Base-by-base conservation (phyloP, 2,888 invertebrate species). In the Carabus problematicus region DNA sequence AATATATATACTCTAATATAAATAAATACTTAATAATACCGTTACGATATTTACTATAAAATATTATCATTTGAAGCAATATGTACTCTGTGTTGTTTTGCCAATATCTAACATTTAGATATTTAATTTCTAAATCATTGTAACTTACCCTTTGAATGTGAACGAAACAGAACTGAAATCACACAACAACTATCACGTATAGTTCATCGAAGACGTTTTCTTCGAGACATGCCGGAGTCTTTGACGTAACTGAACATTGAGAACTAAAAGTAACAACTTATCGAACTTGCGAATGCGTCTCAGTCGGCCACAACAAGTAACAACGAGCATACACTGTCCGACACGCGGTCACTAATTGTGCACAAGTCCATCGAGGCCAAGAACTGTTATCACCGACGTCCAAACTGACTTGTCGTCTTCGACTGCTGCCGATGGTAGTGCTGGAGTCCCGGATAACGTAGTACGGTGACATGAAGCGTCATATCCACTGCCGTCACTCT, bases 201-300 rank as follows among this genome's bases (percentile, higher is more conserved):
- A 42, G 59, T 55, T 64, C 67, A 67, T 60, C 67, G 60, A 42
- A 60, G 52, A 29, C 60, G 49, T 43, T 54, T 67, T 43, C 39
- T 49, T 14, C 67, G 49, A 40, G 60, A 41, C 67, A 67, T 67
- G 55, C 42, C 54, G 41, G 8, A 29, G 29, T 19, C 12, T 56
- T 56, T 29, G n/a, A n/a, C n/a, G n/a, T 12, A 56, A 39, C 18
- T 39, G 29, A 29, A 29, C 29, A 29, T 29, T 29, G 6, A 29
- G 29, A 29, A 29, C 29, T 29, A 29, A 29, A 6, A 29, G 29
- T 29, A 29, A 29, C 29, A 29, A 45, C 11, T 45, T 6, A 12
- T 45, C 45, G 2, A 45, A 1, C 2, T 1, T 45, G 3, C 3
- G 45, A 6, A 6, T 3, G 2, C 2, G 11, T 11, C 7, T 45